Evolutionary conservation across 2,113 vertebrate genomes (phyloP).

Genomic region (Myrmecophaga tridactyla): DNA sequence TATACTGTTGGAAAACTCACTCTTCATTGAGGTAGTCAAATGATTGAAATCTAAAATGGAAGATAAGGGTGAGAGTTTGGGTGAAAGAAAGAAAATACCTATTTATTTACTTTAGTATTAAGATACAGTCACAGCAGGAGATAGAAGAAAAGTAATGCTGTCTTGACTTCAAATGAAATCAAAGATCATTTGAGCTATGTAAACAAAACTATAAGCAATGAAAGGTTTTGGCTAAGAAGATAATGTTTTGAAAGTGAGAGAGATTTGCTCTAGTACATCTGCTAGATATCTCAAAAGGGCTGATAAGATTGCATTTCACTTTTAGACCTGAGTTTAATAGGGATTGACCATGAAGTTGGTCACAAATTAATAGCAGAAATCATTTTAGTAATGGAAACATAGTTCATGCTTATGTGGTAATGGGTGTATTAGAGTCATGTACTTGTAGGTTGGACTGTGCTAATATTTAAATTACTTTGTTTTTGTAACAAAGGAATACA

Average conservation of each 20-base stretch:
- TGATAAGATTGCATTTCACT: not conserved
- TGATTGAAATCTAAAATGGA: constrained; percentile 7
- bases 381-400: not conserved
- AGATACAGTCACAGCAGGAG: not conserved
- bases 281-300: not conserved
- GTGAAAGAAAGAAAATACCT: not conserved
- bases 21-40: not conserved
- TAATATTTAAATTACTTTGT: constrained; percentile 13
- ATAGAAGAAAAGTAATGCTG: not conserved
- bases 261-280: not conserved
- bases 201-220: constrained; percentile 22
- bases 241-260: not conserved
- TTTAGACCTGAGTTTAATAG: constrained; percentile 9
- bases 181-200: not conserved
- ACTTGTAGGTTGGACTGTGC: constrained; percentile 28
- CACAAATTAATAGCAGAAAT: not conserved
- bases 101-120: not conserved
- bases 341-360: not conserved
- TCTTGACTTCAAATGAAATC: constrained; percentile 7
- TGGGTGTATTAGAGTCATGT: not conserved
- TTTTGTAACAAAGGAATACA: constrained; percentile 30
- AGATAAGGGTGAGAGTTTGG: not conserved
- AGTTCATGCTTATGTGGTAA: not conserved
- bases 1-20: not conserved
- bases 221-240: constrained; percentile 21